Evolutionary conservation across 2,113 vertebrate species (phyloP).

Genomic region (Bagarius yarrelli): DNA sequence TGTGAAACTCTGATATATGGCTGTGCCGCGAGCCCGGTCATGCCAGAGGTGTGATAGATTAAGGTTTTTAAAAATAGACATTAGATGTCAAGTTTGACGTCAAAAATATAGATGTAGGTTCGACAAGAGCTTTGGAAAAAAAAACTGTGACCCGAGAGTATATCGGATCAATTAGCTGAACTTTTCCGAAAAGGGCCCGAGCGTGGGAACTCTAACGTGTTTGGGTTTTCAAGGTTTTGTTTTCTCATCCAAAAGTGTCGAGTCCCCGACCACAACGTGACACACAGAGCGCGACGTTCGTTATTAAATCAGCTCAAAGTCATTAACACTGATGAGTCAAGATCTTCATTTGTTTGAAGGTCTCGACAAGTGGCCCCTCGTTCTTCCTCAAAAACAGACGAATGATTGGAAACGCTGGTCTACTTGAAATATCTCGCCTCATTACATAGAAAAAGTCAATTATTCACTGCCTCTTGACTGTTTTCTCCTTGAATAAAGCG

Average conservation of each 20-base stretch:
- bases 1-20: constrained; percentile 8
- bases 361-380: constrained; percentile 18
- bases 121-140: neutral
- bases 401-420: constrained; percentile 24
- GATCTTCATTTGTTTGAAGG: constrained; percentile 33
- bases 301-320: constrained; percentile 26
- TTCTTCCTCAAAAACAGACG: constrained; percentile 3
- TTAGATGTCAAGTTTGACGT: constrained; percentile 7
- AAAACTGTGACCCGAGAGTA: no score
- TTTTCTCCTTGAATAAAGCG: constrained; percentile 3
- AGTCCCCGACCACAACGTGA: constrained; percentile 29
- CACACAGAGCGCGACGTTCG: neutral
- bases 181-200: neutral
- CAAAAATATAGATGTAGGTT: neutral
- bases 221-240: neutral
- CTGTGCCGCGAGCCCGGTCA: neutral
- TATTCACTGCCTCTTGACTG: constrained; percentile 21
- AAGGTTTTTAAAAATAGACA: neutral
- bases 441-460: constrained; percentile 27
- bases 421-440: constrained; percentile 21
- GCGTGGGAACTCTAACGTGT: neutral
- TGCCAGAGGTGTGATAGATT: constrained; percentile 13
- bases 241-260: constrained; percentile 6
- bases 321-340: constrained; percentile 34
- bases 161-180: neutral